Percentiles rank a stretch among this genome's conserved stretches.
These are phyloP conservation scores for Cherax destructor DNA, from an alignment of 1,140 invertebrate species.

Conservation along the genomic window DNA sequence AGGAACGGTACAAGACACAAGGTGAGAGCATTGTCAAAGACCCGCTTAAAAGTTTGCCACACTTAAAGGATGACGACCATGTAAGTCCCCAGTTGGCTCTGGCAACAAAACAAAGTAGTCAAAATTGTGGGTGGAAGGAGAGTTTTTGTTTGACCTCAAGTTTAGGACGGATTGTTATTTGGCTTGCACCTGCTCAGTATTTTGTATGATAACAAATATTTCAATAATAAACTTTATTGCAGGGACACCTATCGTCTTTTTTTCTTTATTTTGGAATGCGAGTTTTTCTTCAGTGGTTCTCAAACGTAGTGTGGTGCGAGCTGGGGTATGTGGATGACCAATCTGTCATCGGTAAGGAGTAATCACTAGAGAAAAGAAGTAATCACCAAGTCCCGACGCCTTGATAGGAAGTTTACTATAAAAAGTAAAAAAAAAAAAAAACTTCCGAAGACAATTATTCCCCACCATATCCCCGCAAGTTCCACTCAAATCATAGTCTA, in stretches of 20 bases:
- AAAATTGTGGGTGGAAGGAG: neutral
- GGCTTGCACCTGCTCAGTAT: constrained; percentile 68
- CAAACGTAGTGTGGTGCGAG: constrained; percentile 2
- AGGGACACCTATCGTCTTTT: constrained; percentile 54
- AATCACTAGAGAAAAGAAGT: constrained; percentile 17
- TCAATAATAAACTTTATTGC: constrained; percentile 57
- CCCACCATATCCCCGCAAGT: constrained; percentile 63
- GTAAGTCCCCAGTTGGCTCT: neutral
- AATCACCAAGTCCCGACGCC: constrained; percentile 32
- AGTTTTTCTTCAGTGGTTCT: constrained; percentile 32
- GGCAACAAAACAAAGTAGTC: neutral
- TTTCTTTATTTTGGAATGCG: constrained; percentile 35
- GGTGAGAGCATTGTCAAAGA: neutral
- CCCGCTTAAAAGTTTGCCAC: neutral
- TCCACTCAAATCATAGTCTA: constrained; percentile 65
- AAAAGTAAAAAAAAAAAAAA: neutral
- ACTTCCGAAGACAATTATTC: constrained; percentile 1
- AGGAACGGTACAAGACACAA: neutral
- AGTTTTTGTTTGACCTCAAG: constrained; percentile 10
- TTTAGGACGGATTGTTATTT: constrained; percentile 37
- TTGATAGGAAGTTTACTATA: constrained; percentile 23
- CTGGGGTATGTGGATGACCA: constrained; percentile 24
- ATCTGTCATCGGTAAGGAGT: neutral
- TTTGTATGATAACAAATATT: constrained; percentile 56
- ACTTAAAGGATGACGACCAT: neutral